Conservation (phyloP, 1,140 invertebrate species). For the Sitophilus oryzae region DNA sequence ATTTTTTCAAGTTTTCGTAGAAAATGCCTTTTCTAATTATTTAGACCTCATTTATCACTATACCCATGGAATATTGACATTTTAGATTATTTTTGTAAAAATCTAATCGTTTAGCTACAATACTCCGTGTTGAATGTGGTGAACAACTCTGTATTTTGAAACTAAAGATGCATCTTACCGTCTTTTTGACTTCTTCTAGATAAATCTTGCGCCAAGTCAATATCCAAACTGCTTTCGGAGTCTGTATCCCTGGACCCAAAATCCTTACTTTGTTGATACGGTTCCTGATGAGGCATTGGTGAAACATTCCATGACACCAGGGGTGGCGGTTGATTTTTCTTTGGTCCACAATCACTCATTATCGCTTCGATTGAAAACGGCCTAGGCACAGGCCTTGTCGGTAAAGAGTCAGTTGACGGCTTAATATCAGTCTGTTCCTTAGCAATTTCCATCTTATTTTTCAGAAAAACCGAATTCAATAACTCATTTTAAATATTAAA, state of each 20-base stretch:
- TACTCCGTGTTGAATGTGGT: too few relatives aligned
- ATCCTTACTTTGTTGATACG: conserved; percentile 21
- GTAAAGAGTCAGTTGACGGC: conserved; percentile 16
- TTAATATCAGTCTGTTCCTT: conserved; percentile 23
- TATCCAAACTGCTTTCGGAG: conserved; percentile 42
- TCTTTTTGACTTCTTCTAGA: conserved; percentile 41
- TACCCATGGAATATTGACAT: too few relatives aligned
- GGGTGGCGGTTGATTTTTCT: conserved; percentile 26
- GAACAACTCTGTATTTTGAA: too few relatives aligned
- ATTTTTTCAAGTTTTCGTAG: too few relatives aligned
- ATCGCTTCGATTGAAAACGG: conserved; percentile 43
- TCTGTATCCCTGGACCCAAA: conserved; percentile 34
- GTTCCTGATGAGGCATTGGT: conserved; percentile 16
- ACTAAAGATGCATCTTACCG: too few relatives aligned
- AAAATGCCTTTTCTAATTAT: too few relatives aligned
- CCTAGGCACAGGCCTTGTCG: conserved; percentile 39
- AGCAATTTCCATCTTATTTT: conserved; percentile 26
- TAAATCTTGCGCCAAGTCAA: conserved; percentile 42
- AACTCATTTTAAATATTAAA: not conserved
- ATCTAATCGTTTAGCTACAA: too few relatives aligned
- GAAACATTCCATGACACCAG: conserved; percentile 19
- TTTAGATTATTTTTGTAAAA: too few relatives aligned
- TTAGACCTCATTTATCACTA: too few relatives aligned
- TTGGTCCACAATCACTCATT: conserved; percentile 41
- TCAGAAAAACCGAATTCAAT: not conserved